Base-by-base conservation (phyloP, 2,797 vertebrate species). In the Chaetophractus vellerosus region DNA sequence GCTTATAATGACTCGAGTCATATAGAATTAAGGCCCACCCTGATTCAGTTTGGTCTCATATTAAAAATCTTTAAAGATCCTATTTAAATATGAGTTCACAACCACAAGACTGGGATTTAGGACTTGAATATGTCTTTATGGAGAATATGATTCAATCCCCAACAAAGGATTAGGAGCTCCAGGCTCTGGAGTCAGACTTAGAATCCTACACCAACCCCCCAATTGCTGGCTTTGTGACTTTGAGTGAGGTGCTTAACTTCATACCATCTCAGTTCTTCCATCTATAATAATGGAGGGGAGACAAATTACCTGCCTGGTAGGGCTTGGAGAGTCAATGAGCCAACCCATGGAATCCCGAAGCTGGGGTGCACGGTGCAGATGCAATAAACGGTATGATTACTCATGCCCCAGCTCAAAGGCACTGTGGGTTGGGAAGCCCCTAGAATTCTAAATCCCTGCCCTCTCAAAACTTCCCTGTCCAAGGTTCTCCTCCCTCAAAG, bases 321-420 rank as follows among this genome's bases (percentile, higher is more conserved):
- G 16, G 28, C 59, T 5, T 36, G 50, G 66, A 3, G 28, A 38
- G 2, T 28, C 19, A 33, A 33, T 31, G 64, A 69, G 33, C 66
- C 7, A 2, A 28, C 26, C 21, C 0, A 9, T 0, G 4, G 28
- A 10, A 61, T 1, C 0, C 21, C 26, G 57, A 19, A 57, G 41
- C 57, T 0, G 2, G 87, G 64, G 82, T 74, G 16, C 69, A 24
- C 9, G 0, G 11, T 3, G 16, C 45, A n/a, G n/a, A 0, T 2
- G 18, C 10, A 10, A 0, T 6, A 16, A 55, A 18, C 1, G 0
- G 68, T 28, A 9, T 15, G 16, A 1, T 33, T 64, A 59, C 36
- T 91, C 61, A 45, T 11, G 21, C 52, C 61, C 33, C 41, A 7
- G 41, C 41, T 66, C 50, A 74, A n/a, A 41, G 57, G 36, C 83